Base-by-base conservation (phyloP, 1,140 invertebrate species). In the Agrypnia vestita region DNA sequence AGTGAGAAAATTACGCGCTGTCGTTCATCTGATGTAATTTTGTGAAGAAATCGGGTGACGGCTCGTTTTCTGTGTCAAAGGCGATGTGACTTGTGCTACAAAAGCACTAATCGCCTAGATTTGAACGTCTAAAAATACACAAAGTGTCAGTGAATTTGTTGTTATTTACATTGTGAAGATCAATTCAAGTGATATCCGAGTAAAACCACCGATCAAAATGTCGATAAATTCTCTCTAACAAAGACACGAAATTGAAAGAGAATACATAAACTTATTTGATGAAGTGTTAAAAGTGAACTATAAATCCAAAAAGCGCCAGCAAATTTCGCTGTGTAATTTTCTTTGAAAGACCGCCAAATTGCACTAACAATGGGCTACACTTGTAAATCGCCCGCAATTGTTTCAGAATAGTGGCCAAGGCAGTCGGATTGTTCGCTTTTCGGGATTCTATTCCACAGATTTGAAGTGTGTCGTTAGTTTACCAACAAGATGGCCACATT, bases 11-110 rank as follows among this genome's bases (percentile, higher is more conserved):
- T 76, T 25, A 12, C 43, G 19, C 17, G 12, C n/a, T 46, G 43
- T 49, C 1, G 59, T 35, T 76, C 56, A 7, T 78, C 49, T 69
- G 62, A 78, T 78, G 76, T 69, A 56, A 78, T 78, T 78, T 61
- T 69, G 47, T 78, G 62, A 78, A 69, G 59, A 51, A 25, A 46
- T 35, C 25, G 6, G 6, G 1, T 35, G 25, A 35, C 25, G 25
- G 25, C 25, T 35, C 21, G 44, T 8, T 64, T 75, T 62, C 59
- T 76, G 56, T 76, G 74, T 76, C 59, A 49, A 76, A 49, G 17
- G 6, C 19, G 51, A 35, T 53, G 72, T 49, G 19, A 47, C 46
- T 64, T 55, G 49, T 73, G 47, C n/a, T 73, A 43, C 13, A 71
- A 71, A 71, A 19, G 47, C 12, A 25, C 25, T 35, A 15, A 53